These are phyloP conservation scores for Epirrhoe alternata DNA, from an alignment of 2,888 invertebrate species.

Conservation along the genomic window DNA sequence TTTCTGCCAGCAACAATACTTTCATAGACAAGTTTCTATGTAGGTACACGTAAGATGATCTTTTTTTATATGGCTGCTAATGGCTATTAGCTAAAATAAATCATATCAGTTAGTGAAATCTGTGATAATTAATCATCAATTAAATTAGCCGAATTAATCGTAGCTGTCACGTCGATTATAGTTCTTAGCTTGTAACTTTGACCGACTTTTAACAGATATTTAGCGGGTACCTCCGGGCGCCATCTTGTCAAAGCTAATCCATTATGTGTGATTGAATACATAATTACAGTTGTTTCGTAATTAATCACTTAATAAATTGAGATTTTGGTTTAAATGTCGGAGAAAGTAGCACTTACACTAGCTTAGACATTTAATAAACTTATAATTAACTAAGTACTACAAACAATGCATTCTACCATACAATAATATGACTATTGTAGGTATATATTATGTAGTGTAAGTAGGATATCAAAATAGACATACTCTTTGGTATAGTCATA, in stretches of 20 bases:
- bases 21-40: no score
- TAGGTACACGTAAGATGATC: background rate
- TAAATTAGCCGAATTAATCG: constrained; percentile 38
- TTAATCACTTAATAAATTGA: constrained; percentile 73
- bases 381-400: no score
- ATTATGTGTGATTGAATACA: constrained; percentile 64
- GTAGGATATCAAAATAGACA: no score
- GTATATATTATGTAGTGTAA: no score
- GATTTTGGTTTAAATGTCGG: constrained; percentile 63
- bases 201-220: constrained; percentile 43
- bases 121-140: constrained; percentile 37
- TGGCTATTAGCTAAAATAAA: constrained; percentile 17
- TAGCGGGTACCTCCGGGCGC: constrained; percentile 43
- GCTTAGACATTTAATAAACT: background rate
- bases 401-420: no score
- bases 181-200: constrained; percentile 38
- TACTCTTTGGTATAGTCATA: no score
- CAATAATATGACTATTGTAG: no score
- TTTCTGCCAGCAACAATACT: background rate
- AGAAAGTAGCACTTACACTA: constrained; percentile 43
- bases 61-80: background rate
- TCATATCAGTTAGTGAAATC: constrained; percentile 28
- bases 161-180: constrained; percentile 34
- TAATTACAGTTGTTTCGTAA: constrained; percentile 71
- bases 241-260: constrained; percentile 46